Conservation (phyloP, 2,888 invertebrate genomes). For the Apotomis capreana region DNA sequence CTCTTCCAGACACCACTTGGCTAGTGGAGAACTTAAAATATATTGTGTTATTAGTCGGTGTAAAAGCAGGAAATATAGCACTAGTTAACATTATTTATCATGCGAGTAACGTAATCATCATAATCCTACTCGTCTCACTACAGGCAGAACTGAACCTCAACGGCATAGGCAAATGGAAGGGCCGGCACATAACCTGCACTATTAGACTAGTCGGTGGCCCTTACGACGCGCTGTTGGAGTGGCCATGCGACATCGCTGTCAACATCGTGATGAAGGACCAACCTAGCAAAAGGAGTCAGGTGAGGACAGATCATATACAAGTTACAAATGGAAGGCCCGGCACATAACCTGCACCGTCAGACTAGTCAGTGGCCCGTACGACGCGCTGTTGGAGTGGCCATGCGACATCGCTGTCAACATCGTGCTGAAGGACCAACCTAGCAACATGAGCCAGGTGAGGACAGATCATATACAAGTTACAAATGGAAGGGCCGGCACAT, state of each 20-base stretch:
- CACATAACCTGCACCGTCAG: conserved; percentile 88
- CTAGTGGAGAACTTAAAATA: too few relatives aligned
- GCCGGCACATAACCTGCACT: conserved; percentile 87
- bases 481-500: conserved; percentile 90
- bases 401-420: conserved; percentile 87
- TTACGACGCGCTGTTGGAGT: conserved; percentile 87
- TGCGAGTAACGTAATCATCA: not conserved
- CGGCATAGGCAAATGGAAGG: conserved; percentile 90
- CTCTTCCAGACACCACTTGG: too few relatives aligned
- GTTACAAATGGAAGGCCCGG: conserved; percentile 87
- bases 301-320: conserved; percentile 45
- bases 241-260: conserved; percentile 88
- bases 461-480: not conserved
- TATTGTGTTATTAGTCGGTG: too few relatives aligned
- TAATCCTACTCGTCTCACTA: not conserved
- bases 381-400: conserved; percentile 88
- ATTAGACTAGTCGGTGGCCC: conserved; percentile 87
- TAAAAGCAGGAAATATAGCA: too few relatives aligned
- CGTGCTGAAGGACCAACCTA: conserved; percentile 85
- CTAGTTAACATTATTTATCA: too few relatives aligned
- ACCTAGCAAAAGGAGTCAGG: conserved; percentile 74
- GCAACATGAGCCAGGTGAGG: conserved; percentile 71
- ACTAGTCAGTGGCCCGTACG: conserved; percentile 87
- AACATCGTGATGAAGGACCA: conserved; percentile 87
- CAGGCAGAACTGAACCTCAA: conserved; percentile 88